phyloP scores from a whole-genome alignment of 2,888 invertebrate species.

The Cantharis nigra region DNA sequence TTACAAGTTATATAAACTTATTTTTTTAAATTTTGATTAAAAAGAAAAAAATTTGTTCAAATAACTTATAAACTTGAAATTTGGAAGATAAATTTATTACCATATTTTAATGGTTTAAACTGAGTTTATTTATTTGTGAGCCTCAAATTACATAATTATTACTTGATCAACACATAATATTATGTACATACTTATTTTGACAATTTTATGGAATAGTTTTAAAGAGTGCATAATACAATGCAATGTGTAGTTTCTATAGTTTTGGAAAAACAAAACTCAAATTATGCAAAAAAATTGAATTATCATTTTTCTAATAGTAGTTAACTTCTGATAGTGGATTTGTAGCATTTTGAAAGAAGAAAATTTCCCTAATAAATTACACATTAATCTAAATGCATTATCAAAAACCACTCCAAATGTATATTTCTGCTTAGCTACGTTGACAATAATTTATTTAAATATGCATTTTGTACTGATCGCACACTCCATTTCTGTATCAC shows the following conservation, averaged over 20 bases:
- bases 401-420: not conserved
- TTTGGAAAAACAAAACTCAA: too few relatives aligned
- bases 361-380: not conserved
- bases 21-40: too few relatives aligned
- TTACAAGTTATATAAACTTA: too few relatives aligned
- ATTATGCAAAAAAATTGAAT: too few relatives aligned
- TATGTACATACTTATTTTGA: not conserved
- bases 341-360: too few relatives aligned
- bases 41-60: too few relatives aligned
- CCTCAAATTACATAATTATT: constrained; percentile 9
- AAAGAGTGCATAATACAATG: not conserved
- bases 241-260: too few relatives aligned
- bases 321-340: too few relatives aligned
- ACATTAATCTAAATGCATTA: not conserved
- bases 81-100: too few relatives aligned
- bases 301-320: too few relatives aligned
- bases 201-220: not conserved
- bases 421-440: not conserved
- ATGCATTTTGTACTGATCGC: not conserved
- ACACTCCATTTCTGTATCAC: not conserved
- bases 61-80: too few relatives aligned
- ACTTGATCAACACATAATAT: not conserved
- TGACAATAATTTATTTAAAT: not conserved
- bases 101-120: not conserved
- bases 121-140: constrained; percentile 9